Conservation (phyloP, 2,888 invertebrate species). For the Elaeidobius kamerunicus region DNA sequence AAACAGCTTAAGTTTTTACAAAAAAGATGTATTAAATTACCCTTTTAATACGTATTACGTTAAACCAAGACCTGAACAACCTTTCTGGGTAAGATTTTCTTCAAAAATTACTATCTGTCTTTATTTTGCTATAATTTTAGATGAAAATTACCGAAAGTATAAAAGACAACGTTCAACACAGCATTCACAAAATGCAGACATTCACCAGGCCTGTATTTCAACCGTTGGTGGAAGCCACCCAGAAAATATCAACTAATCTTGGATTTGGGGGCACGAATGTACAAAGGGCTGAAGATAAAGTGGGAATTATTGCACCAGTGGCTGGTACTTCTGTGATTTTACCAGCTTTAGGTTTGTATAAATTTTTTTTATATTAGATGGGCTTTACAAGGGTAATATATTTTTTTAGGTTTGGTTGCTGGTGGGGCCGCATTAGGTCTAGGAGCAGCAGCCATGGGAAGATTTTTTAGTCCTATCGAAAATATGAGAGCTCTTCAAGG, state of each 20-base stretch:
- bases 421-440: conserved; percentile 77
- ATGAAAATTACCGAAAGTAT: conserved; percentile 69
- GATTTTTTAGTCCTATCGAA: conserved; percentile 54
- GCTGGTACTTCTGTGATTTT: conserved; percentile 62
- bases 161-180: conserved; percentile 67
- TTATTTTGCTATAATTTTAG: conserved; percentile 12
- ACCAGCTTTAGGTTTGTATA: conserved; percentile 59
- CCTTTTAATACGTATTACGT: conserved; percentile 59
- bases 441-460: conserved; percentile 76
- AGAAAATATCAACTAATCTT: conserved; percentile 70
- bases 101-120: neutral
- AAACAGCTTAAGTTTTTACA: conserved; percentile 49
- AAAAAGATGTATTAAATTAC: conserved; percentile 55
- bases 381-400: neutral
- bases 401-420: conserved; percentile 60
- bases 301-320: conserved; percentile 58
- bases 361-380: too few species aligned
- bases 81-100: conserved; percentile 57
- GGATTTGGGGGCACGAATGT: conserved; percentile 47
- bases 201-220: conserved; percentile 66
- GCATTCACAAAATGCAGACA: conserved; percentile 67
- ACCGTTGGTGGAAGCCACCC: conserved; percentile 74
- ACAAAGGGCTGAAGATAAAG: conserved; percentile 57
- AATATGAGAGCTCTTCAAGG: conserved; percentile 42
- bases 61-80: conserved; percentile 59